Percentiles rank a stretch among this genome's conserved stretches.
phyloP scores from a whole-genome alignment of 2,113 vertebrate species.

The Odontophorus gujanensis region DNA sequence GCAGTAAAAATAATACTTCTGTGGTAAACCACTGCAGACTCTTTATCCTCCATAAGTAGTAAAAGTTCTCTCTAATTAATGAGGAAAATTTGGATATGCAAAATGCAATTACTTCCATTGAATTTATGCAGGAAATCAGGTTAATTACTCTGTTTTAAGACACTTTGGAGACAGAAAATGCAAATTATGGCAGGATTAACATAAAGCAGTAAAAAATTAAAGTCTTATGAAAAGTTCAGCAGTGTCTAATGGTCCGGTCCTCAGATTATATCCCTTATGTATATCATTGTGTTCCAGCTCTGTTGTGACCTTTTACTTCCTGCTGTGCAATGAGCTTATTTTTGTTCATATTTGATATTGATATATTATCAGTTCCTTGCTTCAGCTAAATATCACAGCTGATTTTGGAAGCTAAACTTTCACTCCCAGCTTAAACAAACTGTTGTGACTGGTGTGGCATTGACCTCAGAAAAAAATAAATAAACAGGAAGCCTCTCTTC shows the following conservation, averaged over 20 bases:
- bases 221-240: not conserved
- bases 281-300: not conserved
- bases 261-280: not conserved
- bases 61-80: not conserved
- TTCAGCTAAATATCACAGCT: not conserved
- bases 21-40: not conserved
- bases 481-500: not conserved
- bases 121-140: not conserved
- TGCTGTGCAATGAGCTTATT: not conserved
- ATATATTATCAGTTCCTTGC: not conserved
- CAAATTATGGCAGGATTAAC: not conserved
- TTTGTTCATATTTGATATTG: not conserved
- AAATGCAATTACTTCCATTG: not conserved
- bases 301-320: not conserved
- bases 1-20: constrained; percentile 9
- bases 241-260: not conserved
- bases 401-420: not conserved
- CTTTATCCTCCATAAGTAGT: not conserved
- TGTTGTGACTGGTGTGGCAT: not conserved
- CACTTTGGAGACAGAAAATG: not conserved
- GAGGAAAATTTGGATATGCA: not conserved
- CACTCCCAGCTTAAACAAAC: not conserved
- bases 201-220: not conserved
- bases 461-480: not conserved
- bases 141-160: constrained; percentile 1